phyloP scores from a whole-genome alignment of 1,140 invertebrate genomes.

The Leptinotarsa lineolata region DNA sequence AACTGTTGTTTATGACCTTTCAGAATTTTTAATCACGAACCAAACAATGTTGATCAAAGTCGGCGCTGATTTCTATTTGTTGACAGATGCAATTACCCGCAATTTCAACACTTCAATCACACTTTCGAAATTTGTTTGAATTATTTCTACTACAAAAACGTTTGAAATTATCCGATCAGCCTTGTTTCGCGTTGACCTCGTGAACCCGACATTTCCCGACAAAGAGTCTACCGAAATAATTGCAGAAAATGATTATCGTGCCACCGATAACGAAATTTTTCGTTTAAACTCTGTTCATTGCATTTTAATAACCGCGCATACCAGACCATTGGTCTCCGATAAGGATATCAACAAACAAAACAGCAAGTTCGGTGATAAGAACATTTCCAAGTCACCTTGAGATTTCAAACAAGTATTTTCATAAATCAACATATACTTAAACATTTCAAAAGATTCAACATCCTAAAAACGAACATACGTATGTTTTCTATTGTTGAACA shows the following conservation, averaged over 20 bases:
- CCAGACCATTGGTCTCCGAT: conserved; percentile 2
- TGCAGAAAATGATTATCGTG: background rate
- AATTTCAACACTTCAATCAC: background rate
- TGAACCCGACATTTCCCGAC: background rate
- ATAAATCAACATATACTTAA: too few species aligned
- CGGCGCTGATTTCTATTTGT: background rate
- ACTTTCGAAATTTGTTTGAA: background rate
- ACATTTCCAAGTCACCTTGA: background rate
- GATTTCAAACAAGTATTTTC: background rate
- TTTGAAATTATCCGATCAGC: background rate
- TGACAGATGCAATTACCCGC: background rate
- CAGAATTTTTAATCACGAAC: background rate
- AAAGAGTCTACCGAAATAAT: background rate
- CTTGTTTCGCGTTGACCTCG: background rate
- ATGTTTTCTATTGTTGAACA: too few species aligned
- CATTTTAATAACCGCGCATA: background rate
- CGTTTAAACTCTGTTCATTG: background rate
- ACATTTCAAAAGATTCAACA: too few species aligned
- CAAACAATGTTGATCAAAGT: too few species aligned
- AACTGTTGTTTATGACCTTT: too few species aligned
- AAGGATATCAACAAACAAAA: background rate
- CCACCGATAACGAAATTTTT: background rate
- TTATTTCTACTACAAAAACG: background rate
- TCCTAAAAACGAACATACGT: too few species aligned
- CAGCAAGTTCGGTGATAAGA: background rate